phyloP scores from a whole-genome alignment of 1,140 invertebrate species.

The Pogonomyrmex californicus region DNA sequence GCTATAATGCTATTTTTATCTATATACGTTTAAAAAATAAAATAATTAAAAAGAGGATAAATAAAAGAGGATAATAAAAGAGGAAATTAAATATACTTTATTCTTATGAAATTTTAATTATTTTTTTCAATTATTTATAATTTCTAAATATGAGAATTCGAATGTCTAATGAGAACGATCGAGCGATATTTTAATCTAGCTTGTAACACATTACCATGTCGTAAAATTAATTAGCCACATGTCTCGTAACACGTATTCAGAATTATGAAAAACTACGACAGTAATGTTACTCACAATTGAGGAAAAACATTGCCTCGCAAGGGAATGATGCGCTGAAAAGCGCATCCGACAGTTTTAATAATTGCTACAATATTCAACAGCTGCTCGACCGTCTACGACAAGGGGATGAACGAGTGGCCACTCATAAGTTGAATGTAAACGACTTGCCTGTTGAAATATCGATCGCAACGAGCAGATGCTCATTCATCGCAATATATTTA shows the following conservation, averaged over 20 bases:
- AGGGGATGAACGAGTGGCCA: slow-evolving; percentile 68
- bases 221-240: slow-evolving; percentile 26
- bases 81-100: too few relatives aligned
- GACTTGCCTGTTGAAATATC: slow-evolving; percentile 71
- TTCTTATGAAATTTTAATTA: background rate
- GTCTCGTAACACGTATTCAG: background rate
- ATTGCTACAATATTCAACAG: slow-evolving; percentile 67
- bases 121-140: background rate
- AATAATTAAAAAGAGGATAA: background rate
- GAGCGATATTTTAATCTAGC: background rate
- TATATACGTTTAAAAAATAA: background rate
- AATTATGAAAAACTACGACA: slow-evolving; percentile 29
- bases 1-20: background rate
- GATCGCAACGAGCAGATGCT: slow-evolving; percentile 61
- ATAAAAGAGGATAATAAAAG: background rate
- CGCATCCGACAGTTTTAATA: slow-evolving; percentile 63
- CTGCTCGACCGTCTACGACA: slow-evolving; percentile 59
- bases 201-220: background rate
- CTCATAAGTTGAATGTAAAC: slow-evolving; percentile 76
- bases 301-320: background rate
- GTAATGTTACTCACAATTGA: slow-evolving; percentile 10
- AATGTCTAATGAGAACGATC: background rate
- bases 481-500: slow-evolving; percentile 28
- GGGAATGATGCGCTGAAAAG: slow-evolving; percentile 26
- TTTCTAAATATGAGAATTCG: background rate